Evolutionary conservation across 2,797 vertebrate genomes (phyloP).

Genomic region (Pitangus sulphuratus): DNA sequence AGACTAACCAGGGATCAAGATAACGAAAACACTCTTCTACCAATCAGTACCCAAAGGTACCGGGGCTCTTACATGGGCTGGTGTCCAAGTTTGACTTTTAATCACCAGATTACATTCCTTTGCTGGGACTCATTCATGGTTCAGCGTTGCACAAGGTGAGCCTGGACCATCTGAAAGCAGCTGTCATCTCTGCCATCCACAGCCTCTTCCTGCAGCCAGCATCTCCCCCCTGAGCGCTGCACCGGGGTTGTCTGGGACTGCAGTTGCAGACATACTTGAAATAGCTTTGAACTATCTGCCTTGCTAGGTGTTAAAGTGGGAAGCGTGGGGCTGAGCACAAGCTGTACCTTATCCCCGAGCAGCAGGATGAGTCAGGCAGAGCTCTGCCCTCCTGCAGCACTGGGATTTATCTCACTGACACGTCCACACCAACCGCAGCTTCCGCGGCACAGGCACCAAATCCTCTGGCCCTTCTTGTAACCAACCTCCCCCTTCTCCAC

Average conservation of each 20-base stretch:
- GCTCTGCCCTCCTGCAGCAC: background rate
- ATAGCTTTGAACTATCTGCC: background rate
- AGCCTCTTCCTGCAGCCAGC: background rate
- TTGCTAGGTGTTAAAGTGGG: background rate
- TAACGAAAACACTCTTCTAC: background rate
- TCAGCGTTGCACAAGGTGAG: background rate
- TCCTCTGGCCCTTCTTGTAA: background rate
- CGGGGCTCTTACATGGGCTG: background rate
- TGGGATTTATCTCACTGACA: background rate
- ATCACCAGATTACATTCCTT: conserved; percentile 5
- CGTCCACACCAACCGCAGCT: fast-evolving
- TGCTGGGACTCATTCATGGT: background rate
- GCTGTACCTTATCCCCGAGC: background rate
- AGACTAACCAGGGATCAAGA: background rate
- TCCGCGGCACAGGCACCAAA: background rate
- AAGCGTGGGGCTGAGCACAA: background rate
- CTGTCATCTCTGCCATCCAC: background rate
- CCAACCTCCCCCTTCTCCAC: fast-evolving
- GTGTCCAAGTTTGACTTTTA: background rate
- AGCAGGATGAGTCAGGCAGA: background rate
- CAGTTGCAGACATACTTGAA: background rate
- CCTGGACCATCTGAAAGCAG: background rate
- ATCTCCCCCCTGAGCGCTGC: background rate
- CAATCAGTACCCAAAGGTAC: background rate
- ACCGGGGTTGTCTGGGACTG: background rate